Percentiles rank a stretch among this genome's conserved stretches.
Evolutionary conservation across 2,113 vertebrate genomes (phyloP).

Genomic region (Platichthys stellatus): DNA sequence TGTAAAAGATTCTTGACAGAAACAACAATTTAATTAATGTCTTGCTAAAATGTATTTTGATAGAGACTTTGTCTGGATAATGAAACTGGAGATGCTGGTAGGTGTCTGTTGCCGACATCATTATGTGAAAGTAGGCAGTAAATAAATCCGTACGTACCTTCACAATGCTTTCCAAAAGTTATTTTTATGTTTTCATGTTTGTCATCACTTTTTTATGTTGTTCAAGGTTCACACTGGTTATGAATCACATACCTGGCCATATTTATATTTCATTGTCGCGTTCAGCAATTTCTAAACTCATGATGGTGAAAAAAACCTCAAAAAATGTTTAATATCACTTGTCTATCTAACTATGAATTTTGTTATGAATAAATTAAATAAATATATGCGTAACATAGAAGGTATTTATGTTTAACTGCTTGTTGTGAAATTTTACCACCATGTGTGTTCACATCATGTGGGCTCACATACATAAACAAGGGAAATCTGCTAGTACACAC

Average conservation of each 20-base stretch:
- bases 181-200: background rate
- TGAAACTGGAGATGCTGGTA: too few species aligned
- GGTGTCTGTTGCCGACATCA: too few species aligned
- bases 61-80: too few species aligned
- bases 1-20: too few species aligned
- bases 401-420: constrained; percentile 3
- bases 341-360: background rate
- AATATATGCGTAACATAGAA: background rate
- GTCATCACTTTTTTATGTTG: background rate
- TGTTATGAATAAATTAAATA: background rate
- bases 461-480: background rate
- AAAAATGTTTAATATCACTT: background rate
- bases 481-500: constrained; percentile 15
- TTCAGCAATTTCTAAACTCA: background rate
- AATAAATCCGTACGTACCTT: background rate
- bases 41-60: too few species aligned
- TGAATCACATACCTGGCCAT: background rate
- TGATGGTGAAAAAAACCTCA: background rate
- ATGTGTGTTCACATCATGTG: background rate
- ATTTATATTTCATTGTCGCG: background rate
- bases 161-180: constrained; percentile 10
- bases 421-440: constrained; percentile 15
- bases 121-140: too few species aligned
- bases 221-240: background rate
- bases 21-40: too few species aligned